Base-by-base conservation (phyloP, 1,140 invertebrate species). In the Trachymyrmex septentrionalis region DNA sequence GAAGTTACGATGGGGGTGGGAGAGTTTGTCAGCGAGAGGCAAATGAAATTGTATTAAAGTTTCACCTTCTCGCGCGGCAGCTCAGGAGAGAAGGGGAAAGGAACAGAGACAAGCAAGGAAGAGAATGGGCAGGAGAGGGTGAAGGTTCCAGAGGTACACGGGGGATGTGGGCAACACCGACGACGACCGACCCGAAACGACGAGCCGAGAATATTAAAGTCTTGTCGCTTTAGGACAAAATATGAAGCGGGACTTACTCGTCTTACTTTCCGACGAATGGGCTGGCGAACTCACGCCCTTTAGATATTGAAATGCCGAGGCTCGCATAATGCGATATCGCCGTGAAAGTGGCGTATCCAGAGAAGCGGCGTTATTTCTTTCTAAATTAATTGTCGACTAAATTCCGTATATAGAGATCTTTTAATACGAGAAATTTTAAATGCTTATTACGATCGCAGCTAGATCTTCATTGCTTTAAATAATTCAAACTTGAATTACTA, bases 11-110 rank as follows among this genome's bases (percentile, higher is more conserved):
- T 16, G 71, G 53, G 84, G 50, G 66, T 87, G 87, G 76, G 75
- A 88, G 90, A 91, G 88, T 92, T 92, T 92, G 91, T 92, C 91
- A 92, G 91, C 91, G 81, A 90, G 91, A 91, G 82, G 88, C 91
- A 92, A 92, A 92, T 92, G 91, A 92, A 92, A 92, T 92, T 92
- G 91, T 92, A 92, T 92, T 92, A 92, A 92, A 92, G 91, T 92
- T 92, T 92, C 88, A 91, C 90, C 90, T 69, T 91, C 87, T 85
- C 61, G 64, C 61, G 64, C 50, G 76, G 78, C 14, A 27, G 10
- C 5, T 9, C n/a, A 19, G 38, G 7, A 50, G 34, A 53, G 67
- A 38, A 38, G 16, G n/a, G 30, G 67, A 50, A 59, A 53, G 21
- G 27, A 53, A 30, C 21, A 19, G n/a, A 14, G n/a, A 14, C n/a